These are phyloP conservation scores for Passer domesticus DNA, from an alignment of 2,113 vertebrate species.

Conservation along the genomic window DNA sequence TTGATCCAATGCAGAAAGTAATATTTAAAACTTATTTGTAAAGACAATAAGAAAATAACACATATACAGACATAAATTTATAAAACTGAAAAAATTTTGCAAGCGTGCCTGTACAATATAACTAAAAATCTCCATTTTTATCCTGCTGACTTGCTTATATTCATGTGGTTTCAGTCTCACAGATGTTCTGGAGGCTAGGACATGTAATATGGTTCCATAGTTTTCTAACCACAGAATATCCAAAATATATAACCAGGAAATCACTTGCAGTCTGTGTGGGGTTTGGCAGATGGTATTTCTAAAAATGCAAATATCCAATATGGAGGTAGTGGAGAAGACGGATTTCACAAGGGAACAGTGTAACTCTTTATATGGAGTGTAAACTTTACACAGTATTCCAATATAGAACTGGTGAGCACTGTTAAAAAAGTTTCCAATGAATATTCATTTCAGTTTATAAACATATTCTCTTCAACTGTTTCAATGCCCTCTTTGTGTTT, in stretches of 20 bases:
- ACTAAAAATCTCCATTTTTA: conserved; percentile 34
- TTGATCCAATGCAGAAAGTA: not conserved
- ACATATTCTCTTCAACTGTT: conserved; percentile 66
- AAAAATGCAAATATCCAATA: conserved; percentile 72
- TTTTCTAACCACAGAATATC: conserved; percentile 71
- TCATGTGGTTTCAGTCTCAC: conserved; percentile 52
- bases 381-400: conserved; percentile 69
- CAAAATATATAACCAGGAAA: conserved; percentile 71
- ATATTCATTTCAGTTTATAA: conserved; percentile 72
- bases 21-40: not conserved
- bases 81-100: not conserved
- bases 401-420: conserved; percentile 67
- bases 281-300: conserved; percentile 70
- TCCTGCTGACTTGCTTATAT: conserved; percentile 29
- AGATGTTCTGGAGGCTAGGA: conserved; percentile 66
- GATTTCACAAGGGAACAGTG: conserved; percentile 67
- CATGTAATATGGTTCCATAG: conserved; percentile 65
- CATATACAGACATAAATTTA: not conserved
- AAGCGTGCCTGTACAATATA: not conserved
- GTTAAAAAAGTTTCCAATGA: conserved; percentile 68
- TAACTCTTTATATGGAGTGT: conserved; percentile 68
- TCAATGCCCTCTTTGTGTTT: conserved; percentile 69
- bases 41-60: not conserved
- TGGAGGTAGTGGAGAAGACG: conserved; percentile 60
- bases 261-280: conserved; percentile 63